Percentiles rank a stretch among this genome's conserved stretches.
These are phyloP conservation scores for Orthosia cruda DNA, from an alignment of 2,888 invertebrate species.

Conservation along the genomic window DNA sequence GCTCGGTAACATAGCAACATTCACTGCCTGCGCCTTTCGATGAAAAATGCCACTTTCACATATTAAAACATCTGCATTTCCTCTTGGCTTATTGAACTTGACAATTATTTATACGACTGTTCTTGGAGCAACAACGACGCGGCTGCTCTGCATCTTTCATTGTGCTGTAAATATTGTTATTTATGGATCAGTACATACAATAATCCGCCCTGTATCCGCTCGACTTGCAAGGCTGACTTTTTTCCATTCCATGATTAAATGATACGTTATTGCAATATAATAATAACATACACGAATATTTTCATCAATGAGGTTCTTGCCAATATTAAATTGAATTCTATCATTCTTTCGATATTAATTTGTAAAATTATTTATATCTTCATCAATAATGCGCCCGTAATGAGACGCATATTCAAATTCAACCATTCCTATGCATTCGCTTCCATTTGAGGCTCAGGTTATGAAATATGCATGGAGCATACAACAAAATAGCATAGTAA, in stretches of 20 bases:
- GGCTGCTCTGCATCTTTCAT: slow-evolving; percentile 42
- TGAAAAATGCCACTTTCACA: slow-evolving; percentile 48
- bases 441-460: neutral
- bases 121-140: slow-evolving; percentile 38
- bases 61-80: slow-evolving; percentile 54
- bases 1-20: slow-evolving; percentile 14
- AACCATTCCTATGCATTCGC: neutral
- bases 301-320: neutral
- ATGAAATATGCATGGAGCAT: slow-evolving; percentile 32
- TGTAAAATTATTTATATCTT: neutral
- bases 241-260: slow-evolving; percentile 4
- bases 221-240: slow-evolving; percentile 5
- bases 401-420: neutral
- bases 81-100: slow-evolving; percentile 51
- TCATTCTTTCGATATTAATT: neutral
- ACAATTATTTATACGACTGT: slow-evolving; percentile 29
- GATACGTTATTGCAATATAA: neutral
- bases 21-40: slow-evolving; percentile 19
- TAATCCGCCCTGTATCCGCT: slow-evolving; percentile 14
- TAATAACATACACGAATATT: neutral
- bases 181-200: slow-evolving; percentile 27
- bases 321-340: neutral
- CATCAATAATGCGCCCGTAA: neutral
- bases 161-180: slow-evolving; percentile 52
- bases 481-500: slow-evolving; percentile 25